Evolutionary conservation across 2,113 vertebrate genomes (phyloP).

Genomic region (Dipodomys ordii): DNA sequence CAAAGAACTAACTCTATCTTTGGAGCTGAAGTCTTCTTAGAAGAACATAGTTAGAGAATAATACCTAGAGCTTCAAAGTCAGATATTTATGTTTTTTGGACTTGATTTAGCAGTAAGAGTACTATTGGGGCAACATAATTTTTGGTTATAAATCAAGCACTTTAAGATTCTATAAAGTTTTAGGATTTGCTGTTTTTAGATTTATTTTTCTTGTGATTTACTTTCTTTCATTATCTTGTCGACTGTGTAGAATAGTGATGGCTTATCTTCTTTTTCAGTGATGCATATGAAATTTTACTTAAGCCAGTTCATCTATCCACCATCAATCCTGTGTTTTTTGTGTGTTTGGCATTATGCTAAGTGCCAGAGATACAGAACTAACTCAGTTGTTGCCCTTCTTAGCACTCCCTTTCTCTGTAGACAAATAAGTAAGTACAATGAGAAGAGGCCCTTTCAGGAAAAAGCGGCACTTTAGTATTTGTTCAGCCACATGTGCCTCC

Average conservation of each 20-base stretch:
- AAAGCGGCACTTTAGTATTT: not conserved
- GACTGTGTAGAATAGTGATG: not conserved
- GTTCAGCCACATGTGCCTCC: rapidly evolving
- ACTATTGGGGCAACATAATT: not conserved
- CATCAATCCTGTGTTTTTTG: not conserved
- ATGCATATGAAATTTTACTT: not conserved
- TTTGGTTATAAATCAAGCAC: constrained; percentile 12
- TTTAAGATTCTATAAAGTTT: not conserved
- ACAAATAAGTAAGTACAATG: not conserved
- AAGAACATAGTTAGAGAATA: not conserved
- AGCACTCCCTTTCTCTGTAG: not conserved
- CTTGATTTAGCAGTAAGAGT: not conserved
- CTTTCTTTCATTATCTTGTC: not conserved
- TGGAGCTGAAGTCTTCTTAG: not conserved
- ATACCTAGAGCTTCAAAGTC: not conserved
- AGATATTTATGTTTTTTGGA: not conserved
- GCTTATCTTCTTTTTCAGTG: not conserved
- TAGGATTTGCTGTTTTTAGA: not conserved
- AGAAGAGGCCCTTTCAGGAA: not conserved
- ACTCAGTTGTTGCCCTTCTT: not conserved
- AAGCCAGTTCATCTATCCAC: no score
- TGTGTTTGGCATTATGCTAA: not conserved
- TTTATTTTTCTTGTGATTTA: not conserved
- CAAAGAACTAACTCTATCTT: not conserved
- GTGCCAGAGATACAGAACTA: not conserved